phyloP scores from a whole-genome alignment of 2,797 vertebrate genomes.

The Pogoniulus pusillus region DNA sequence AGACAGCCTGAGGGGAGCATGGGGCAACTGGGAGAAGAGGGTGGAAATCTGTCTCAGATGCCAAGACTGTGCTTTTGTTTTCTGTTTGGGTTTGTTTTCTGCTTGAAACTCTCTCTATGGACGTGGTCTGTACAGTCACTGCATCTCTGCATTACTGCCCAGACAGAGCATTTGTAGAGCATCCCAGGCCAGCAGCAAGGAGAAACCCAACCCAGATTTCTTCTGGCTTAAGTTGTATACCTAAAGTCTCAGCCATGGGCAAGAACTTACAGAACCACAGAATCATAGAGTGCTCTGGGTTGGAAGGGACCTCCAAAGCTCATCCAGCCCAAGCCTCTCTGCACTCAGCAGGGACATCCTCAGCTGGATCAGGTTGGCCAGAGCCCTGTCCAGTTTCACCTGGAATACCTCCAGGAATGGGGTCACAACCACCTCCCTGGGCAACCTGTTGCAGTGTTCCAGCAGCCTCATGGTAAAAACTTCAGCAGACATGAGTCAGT shows the following conservation, averaged over 20 bases:
- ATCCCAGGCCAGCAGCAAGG: not conserved
- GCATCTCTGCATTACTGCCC: not conserved
- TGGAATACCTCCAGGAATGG: no score
- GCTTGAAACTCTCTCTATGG: not conserved
- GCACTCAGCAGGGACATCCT: no score
- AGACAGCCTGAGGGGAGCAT: constrained; percentile 16
- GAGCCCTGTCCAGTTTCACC: no score
- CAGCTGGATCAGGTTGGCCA: no score
- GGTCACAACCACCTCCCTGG: no score
- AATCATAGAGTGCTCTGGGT: no score
- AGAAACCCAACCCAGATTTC: not conserved
- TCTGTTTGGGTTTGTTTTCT: not conserved
- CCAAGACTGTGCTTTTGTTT: not conserved
- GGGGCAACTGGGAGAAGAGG: not conserved
- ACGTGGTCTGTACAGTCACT: not conserved
- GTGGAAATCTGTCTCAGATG: constrained; percentile 17
- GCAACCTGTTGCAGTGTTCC: no score
- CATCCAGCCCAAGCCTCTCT: no score
- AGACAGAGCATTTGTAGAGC: not conserved
- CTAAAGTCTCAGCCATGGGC: not conserved
- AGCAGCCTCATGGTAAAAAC: no score
- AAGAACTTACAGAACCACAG: not conserved
- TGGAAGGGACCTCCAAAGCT: no score
- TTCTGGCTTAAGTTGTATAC: not conserved
- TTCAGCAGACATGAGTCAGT: not conserved